A percentile compares a stretch with the other conserved stretches of the same genome.
Conservation (phyloP, 2,888 invertebrate species). For the Acrobasis repandana region DNA sequence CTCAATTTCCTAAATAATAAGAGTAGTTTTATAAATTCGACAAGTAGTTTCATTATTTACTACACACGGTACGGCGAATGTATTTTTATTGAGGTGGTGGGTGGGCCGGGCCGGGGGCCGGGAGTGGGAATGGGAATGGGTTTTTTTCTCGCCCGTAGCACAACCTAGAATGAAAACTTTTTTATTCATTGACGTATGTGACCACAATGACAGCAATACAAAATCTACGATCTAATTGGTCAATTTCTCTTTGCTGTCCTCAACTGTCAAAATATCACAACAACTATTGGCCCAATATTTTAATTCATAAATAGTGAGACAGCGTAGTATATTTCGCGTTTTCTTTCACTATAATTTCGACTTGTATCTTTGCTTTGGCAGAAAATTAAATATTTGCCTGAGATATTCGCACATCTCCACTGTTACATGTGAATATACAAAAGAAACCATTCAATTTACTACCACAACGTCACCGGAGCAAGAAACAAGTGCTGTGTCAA, state of each 20-base stretch:
- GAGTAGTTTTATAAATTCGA: too few relatives aligned
- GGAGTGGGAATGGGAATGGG: too few relatives aligned
- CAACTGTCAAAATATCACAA: constrained; percentile 10
- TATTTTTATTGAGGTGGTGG: too few relatives aligned
- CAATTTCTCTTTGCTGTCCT: not conserved
- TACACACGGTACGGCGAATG: too few relatives aligned
- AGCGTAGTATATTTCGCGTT: constrained; percentile 5
- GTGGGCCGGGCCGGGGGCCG: too few relatives aligned
- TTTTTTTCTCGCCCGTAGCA: too few relatives aligned
- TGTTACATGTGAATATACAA: not conserved
- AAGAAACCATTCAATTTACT: not conserved
- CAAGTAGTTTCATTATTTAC: too few relatives aligned
- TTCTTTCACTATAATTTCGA: not conserved
- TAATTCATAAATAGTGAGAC: constrained; percentile 10
- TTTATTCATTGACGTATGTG: not conserved
- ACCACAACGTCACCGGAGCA: not conserved
- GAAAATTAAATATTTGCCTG: constrained; percentile 1
- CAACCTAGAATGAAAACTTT: not conserved
- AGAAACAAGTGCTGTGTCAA: constrained; percentile 1
- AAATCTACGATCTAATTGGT: constrained; percentile 2
- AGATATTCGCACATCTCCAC: not conserved
- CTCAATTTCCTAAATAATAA: too few relatives aligned
- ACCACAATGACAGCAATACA: not conserved
- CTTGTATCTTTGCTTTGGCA: constrained; percentile 1
- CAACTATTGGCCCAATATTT: not conserved